Evolutionary conservation across 2,113 vertebrate genomes (phyloP), one percentile per base, ranked within the genome.

Genomic region (Okapia johnstoni): DNA sequence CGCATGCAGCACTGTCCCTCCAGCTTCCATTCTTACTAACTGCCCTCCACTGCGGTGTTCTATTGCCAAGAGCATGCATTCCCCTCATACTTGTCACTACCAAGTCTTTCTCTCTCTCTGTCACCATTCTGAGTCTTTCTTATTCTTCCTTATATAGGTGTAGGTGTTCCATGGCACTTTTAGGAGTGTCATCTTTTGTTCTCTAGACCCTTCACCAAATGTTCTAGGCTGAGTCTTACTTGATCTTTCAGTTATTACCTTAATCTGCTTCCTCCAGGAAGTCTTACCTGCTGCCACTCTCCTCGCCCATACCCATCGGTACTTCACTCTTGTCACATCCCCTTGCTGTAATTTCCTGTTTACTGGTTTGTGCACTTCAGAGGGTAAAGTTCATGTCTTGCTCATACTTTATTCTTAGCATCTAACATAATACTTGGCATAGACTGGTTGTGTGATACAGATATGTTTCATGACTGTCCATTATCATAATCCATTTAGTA

Each of bases 231-330:
- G 13, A 58, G 23, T 70, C 40, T 70, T 85, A 55, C 21, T 85
- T 93, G 86, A 5, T 40, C 21, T 58, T 84, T 19, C 3, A 50
- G n/a, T 76, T 70, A 46, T 63, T 60, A 33, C 36, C 76, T 90
- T 85, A 14, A 28, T 36, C 25, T 23, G 30, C 57, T 73, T 93
- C 90, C 95, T 97, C 79, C 79, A 60, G 73, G 92, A 76, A 94
- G 26, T 48, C 90, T 93, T 87, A 87, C 26, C 46, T 94, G 76
- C 17, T 28, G 12, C 21, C 7, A 7, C 25, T 12, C 16, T 28
- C 48, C 10, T 48, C 4, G n/a, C 91, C 46, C 50, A 1, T 77
- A 36, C 17, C 76, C 25, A 9, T 2, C 13, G 6, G 60, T 19
- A 28, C 73, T 79, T 83, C 55, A 26, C 23, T 17, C 30, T 66